phyloP scores from a whole-genome alignment of 2,888 invertebrate genomes.

The Chrysomela aeneicollis region DNA sequence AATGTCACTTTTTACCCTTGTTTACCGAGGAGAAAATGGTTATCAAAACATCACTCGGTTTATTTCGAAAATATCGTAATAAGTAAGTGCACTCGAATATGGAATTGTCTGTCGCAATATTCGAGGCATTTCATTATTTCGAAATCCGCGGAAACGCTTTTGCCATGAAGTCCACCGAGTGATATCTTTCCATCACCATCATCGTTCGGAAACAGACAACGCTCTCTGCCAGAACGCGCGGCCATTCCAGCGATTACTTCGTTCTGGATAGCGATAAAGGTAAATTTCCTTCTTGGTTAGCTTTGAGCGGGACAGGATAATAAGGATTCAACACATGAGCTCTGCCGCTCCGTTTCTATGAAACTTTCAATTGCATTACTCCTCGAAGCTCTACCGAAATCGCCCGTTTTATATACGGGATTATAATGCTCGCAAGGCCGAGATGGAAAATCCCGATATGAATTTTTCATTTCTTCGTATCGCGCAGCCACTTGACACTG shows the following conservation, averaged over 20 bases:
- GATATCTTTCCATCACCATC: neutral
- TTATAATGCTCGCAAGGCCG: slow-evolving; percentile 8
- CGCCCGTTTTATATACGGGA: slow-evolving; percentile 14
- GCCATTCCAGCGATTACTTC: slow-evolving; percentile 5
- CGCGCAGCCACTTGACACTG: slow-evolving; percentile 7
- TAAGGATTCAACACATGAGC: slow-evolving; percentile 26
- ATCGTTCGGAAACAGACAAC: neutral
- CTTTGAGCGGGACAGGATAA: slow-evolving; percentile 9
- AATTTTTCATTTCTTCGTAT: slow-evolving; percentile 14
- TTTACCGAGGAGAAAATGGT: too few species aligned
- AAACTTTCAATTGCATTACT: slow-evolving; percentile 25
- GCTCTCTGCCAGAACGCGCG: neutral
- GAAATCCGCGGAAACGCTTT: neutral
- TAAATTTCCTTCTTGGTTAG: slow-evolving; percentile 6
- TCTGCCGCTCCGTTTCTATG: slow-evolving; percentile 20
- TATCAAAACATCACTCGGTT: too few species aligned
- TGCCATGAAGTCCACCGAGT: neutral
- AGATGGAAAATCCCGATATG: slow-evolving; percentile 8
- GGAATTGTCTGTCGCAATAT: neutral
- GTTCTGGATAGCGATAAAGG: slow-evolving; percentile 9
- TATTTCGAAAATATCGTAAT: too few species aligned
- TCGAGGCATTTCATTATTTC: neutral
- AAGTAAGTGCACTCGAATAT: too few species aligned
- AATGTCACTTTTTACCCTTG: too few species aligned
- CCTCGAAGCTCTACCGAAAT: neutral